A percentile compares a stretch with the other conserved stretches of the same genome.
Conservation (phyloP, 2,888 invertebrate genomes). For the Dorcus hopei region DNA sequence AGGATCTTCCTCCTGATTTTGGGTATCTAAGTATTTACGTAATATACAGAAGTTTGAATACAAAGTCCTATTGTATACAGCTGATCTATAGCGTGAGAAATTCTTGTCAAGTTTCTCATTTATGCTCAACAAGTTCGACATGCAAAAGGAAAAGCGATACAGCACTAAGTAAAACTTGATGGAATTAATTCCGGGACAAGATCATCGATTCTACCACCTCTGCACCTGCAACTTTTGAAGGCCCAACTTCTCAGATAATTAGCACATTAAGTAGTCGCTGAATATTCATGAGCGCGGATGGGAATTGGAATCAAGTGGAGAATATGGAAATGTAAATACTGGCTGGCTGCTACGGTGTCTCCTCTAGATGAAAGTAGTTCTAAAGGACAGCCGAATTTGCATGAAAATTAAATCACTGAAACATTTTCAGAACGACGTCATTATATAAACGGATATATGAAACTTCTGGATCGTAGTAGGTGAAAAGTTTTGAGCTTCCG, state of each 20-base stretch:
- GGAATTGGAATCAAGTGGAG: slow-evolving; percentile 20
- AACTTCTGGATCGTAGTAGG: not conserved
- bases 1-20: too few species aligned
- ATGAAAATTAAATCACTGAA: slow-evolving; percentile 20
- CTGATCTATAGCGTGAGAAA: too few species aligned
- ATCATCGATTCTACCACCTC: not conserved
- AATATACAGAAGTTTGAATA: too few species aligned
- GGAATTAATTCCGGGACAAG: too few species aligned
- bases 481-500: slow-evolving; percentile 5
- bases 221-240: slow-evolving; percentile 18
- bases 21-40: too few species aligned
- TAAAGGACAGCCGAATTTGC: slow-evolving; percentile 16
- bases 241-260: slow-evolving; percentile 22
- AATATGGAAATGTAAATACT: slow-evolving; percentile 23
- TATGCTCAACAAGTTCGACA: too few species aligned
- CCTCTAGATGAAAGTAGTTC: slow-evolving; percentile 12
- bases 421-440: slow-evolving; percentile 18
- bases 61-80: too few species aligned
- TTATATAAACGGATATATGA: slow-evolving; percentile 4
- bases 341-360: slow-evolving; percentile 9
- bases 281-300: slow-evolving; percentile 22
- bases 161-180: too few species aligned
- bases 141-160: too few species aligned
- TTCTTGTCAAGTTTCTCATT: too few species aligned
- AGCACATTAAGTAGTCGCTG: slow-evolving; percentile 23